Evolutionary conservation across 2,888 invertebrate genomes (phyloP).

Genomic region (Drosophila nr. perissopoda): DNA sequence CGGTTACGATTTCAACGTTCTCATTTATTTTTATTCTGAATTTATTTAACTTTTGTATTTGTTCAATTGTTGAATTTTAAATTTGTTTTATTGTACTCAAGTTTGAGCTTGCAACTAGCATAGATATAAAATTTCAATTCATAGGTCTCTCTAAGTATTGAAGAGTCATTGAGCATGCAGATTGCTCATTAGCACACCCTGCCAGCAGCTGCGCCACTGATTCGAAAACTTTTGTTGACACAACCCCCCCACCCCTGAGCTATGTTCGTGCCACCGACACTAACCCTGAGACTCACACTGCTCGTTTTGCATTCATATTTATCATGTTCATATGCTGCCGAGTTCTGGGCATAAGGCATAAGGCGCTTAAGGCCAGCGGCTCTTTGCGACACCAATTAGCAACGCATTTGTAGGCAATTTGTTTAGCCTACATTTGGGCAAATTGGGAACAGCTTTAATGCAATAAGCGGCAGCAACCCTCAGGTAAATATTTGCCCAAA

Average conservation of each 20-base stretch:
- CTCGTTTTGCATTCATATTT: constrained; percentile 61
- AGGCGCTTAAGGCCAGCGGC: constrained; percentile 60
- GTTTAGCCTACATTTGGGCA: constrained; percentile 58
- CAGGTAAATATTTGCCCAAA: constrained; percentile 56
- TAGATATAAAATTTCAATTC: background rate
- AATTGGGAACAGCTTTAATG: constrained; percentile 30
- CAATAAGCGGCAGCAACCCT: constrained; percentile 39
- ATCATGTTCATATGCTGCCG: constrained; percentile 72
- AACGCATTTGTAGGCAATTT: constrained; percentile 67
- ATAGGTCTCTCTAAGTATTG: background rate
- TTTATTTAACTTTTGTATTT: background rate
- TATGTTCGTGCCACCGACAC: background rate
- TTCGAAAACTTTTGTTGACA: constrained; percentile 6
- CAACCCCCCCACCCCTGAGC: background rate
- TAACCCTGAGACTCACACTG: background rate
- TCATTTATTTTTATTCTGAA: background rate
- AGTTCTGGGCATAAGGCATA: constrained; percentile 45
- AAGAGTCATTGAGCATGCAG: constrained; percentile 1
- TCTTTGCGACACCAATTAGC: constrained; percentile 63
- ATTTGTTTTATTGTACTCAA: background rate
- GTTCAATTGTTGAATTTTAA: background rate
- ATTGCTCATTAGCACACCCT: constrained; percentile 13
- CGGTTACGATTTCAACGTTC: background rate
- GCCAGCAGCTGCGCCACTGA: constrained; percentile 48
- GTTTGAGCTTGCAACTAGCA: background rate